A percentile compares a stretch with the other conserved stretches of the same genome.
phyloP scores from a whole-genome alignment of 2,888 invertebrate species.

The Sepioteuthis lessoniana region DNA sequence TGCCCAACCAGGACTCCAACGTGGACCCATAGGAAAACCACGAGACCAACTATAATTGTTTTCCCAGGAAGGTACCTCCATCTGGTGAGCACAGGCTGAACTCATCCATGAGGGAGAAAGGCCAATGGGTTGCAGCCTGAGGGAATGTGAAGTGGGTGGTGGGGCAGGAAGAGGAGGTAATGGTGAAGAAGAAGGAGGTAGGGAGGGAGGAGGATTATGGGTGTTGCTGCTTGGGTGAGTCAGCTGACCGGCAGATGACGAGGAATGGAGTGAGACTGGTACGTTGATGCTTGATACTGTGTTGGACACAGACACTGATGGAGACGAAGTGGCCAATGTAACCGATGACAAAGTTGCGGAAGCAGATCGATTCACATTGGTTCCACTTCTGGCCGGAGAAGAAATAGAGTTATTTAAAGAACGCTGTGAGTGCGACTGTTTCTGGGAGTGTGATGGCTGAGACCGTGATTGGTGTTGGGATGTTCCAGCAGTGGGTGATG shows the following conservation, averaged over 20 bases:
- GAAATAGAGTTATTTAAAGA: background rate
- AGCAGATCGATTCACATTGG: background rate
- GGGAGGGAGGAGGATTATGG: background rate
- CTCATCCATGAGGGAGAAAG: background rate
- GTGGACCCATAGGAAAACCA: background rate
- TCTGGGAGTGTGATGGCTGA: background rate
- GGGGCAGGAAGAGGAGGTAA: slow-evolving; percentile 41
- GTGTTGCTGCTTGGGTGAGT: background rate
- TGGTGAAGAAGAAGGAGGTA: slow-evolving; percentile 37
- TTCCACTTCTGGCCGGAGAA: background rate
- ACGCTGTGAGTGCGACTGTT: background rate
- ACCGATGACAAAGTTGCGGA: background rate
- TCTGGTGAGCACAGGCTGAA: background rate
- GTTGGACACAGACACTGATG: background rate
- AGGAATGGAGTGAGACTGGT: background rate
- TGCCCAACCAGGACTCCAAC: slow-evolving; percentile 25
- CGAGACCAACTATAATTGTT: slow-evolving; percentile 36
- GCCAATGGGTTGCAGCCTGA: slow-evolving; percentile 16
- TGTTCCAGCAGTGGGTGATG: background rate
- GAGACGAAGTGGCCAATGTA: background rate
- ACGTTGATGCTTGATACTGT: background rate
- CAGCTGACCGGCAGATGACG: background rate
- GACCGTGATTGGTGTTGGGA: background rate
- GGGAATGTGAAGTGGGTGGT: slow-evolving; percentile 26
- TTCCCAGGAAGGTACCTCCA: background rate